phyloP scores from a whole-genome alignment of 2,797 vertebrate species.

The Capromys pilorides region DNA sequence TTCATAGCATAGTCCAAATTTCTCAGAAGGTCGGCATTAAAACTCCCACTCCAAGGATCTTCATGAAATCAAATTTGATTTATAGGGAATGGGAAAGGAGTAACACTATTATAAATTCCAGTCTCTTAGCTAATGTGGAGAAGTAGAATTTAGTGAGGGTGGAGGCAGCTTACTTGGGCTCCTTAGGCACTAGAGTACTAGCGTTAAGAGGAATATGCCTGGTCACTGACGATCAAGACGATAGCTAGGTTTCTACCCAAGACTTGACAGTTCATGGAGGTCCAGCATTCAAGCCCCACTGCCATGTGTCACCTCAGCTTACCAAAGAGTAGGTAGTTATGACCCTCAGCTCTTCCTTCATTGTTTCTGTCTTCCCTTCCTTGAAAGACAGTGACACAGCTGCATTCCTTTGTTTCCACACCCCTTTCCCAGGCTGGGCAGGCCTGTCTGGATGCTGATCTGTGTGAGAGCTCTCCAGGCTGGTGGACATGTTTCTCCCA shows the following conservation, averaged over 20 bases:
- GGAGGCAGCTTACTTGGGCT: neutral
- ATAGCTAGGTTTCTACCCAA: neutral
- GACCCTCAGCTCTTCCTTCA: slow-evolving; percentile 42
- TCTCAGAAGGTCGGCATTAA: slow-evolving; percentile 15
- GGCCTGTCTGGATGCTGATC: neutral
- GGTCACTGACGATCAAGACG: neutral
- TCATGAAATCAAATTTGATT: neutral
- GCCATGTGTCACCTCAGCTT: neutral
- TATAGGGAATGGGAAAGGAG: neutral
- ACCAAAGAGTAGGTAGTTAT: neutral
- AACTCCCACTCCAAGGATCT: neutral
- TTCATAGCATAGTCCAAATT: neutral
- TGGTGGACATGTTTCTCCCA: slow-evolving; percentile 67
- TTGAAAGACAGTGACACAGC: neutral
- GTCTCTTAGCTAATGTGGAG: neutral
- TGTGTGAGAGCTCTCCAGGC: slow-evolving; percentile 70
- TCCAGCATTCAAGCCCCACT: neutral
- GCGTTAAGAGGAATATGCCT: neutral
- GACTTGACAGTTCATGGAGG: neutral
- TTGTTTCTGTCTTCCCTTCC: slow-evolving; percentile 17
- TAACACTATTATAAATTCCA: neutral
- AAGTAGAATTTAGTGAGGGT: neutral
- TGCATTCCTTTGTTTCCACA: slow-evolving; percentile 79
- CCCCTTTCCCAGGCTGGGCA: slow-evolving; percentile 64
- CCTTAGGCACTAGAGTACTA: neutral